These are phyloP conservation scores for Aphaenogaster rudis DNA, from an alignment of 1,140 invertebrate species.

Conservation along the genomic window DNA sequence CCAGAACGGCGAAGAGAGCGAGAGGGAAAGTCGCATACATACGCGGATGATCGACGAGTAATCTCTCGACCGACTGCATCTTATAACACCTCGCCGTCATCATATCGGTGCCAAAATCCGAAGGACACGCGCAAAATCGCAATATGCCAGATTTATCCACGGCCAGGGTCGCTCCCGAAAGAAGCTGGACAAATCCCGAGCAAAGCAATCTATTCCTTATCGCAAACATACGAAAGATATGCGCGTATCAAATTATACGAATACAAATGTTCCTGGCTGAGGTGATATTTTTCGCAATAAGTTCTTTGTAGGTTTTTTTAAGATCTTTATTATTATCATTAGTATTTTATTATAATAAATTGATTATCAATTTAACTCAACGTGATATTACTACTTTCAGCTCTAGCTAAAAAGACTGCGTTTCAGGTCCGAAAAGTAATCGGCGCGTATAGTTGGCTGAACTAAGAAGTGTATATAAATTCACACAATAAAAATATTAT, in stretches of 20 bases:
- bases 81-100: slow-evolving; percentile 33
- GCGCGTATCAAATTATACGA: not conserved
- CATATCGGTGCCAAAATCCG: slow-evolving; percentile 36
- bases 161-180: slow-evolving; percentile 25
- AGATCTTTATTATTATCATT: too few species aligned
- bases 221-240: not conserved
- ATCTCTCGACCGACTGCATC: slow-evolving; percentile 22
- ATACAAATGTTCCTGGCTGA: not conserved
- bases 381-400: too few species aligned
- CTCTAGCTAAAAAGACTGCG: too few species aligned
- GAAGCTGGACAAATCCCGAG: not conserved
- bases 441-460: too few species aligned
- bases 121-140: slow-evolving; percentile 16
- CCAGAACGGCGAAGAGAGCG: slow-evolving; percentile 18
- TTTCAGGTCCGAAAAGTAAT: too few species aligned
- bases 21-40: slow-evolving; percentile 43
- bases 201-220: not conserved
- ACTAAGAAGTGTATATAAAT: too few species aligned
- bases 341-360: too few species aligned
- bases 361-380: too few species aligned
- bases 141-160: slow-evolving; percentile 52
- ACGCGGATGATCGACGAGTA: slow-evolving; percentile 10
- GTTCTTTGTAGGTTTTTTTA: too few species aligned
- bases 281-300: too few species aligned
- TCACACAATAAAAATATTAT: too few species aligned